Evolutionary conservation across 2,888 invertebrate genomes (phyloP).

Genomic region (Cepaea hortensis): DNA sequence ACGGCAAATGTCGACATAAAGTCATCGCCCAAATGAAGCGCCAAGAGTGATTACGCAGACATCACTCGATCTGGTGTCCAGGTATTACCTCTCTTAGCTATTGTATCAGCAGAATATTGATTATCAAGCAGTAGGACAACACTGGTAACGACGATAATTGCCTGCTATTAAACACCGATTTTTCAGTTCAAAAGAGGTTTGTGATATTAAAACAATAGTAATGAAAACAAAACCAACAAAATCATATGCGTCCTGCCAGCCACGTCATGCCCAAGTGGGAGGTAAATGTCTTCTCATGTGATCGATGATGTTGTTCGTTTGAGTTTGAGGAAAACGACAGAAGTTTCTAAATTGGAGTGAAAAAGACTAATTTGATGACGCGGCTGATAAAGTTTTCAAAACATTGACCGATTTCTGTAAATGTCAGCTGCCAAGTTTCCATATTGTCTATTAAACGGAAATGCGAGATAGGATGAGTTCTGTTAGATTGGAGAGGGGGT

Average conservation of each 20-base stretch:
- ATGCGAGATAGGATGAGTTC: neutral
- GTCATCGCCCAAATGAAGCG: too few relatives aligned
- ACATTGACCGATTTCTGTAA: neutral
- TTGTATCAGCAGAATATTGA: too few relatives aligned
- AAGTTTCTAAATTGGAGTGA: neutral
- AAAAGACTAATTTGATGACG: slow-evolving; percentile 1
- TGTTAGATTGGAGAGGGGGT: neutral
- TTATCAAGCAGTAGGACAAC: neutral
- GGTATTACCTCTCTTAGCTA: too few relatives aligned
- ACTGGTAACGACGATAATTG: neutral
- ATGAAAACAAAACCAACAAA: neutral
- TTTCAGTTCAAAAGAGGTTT: neutral
- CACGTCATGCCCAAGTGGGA: neutral
- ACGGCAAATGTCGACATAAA: too few relatives aligned
- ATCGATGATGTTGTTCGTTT: too few relatives aligned
- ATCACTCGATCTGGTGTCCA: too few relatives aligned
- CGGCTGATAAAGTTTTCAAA: slow-evolving; percentile 6
- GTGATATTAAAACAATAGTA: neutral
- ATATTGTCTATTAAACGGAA: neutral
- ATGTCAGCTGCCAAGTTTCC: neutral
- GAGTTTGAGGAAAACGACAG: neutral
- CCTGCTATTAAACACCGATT: neutral
- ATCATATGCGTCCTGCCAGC: neutral
- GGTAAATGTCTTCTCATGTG: neutral
- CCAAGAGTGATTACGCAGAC: too few relatives aligned